A percentile compares a stretch with the other conserved stretches of the same genome.
Conservation (phyloP, 2,797 vertebrate species). For the Lutra lutra region DNA sequence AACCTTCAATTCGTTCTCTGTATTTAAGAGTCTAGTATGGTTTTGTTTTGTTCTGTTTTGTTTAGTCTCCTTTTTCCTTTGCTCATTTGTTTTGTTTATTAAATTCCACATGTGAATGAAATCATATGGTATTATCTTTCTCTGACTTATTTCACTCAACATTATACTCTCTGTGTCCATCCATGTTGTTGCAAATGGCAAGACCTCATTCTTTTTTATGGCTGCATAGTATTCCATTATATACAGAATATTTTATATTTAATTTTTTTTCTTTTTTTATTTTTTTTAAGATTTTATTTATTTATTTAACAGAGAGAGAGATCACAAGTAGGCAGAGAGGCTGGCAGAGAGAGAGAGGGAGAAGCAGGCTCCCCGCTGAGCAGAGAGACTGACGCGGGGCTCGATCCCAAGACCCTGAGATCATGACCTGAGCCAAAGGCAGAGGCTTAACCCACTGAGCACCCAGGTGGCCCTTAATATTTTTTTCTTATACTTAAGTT, state of each 20-base stretch:
- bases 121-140: not conserved
- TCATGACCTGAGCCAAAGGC: too few species aligned
- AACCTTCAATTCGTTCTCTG: not conserved
- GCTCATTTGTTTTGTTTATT: not conserved
- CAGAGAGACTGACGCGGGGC: too few species aligned
- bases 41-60: not conserved
- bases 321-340: too few species aligned
- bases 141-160: not conserved
- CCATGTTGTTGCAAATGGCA: not conserved
- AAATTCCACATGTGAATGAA: not conserved
- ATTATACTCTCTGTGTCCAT: not conserved
- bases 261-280: not conserved
- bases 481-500: not conserved
- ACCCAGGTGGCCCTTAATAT: too few species aligned
- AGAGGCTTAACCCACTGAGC: too few species aligned
- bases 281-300: not conserved
- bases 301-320: too few species aligned
- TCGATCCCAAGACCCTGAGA: too few species aligned
- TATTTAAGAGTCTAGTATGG: not conserved
- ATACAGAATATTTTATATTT: not conserved
- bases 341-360: too few species aligned
- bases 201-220: not conserved
- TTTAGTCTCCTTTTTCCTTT: not conserved
- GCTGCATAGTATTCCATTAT: not conserved
- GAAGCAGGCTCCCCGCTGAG: too few species aligned